Evolutionary conservation across 2,888 invertebrate species (phyloP).

Genomic region (Pherbina coryleti): DNA sequence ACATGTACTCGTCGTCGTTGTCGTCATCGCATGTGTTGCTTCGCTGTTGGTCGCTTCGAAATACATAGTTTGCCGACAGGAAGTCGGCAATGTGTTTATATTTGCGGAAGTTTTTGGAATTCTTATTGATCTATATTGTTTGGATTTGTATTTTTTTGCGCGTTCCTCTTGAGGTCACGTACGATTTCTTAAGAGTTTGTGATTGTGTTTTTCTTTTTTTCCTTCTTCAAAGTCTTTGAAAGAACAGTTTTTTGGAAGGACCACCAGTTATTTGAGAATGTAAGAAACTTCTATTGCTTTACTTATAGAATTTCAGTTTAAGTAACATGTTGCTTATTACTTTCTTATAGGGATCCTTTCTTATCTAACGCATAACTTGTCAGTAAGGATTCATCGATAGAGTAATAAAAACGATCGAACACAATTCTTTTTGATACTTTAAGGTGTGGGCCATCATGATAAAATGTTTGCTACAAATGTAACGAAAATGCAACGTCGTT

Average conservation of each 20-base stretch:
- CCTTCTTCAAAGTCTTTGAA: not conserved
- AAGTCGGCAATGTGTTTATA: conserved; percentile 28
- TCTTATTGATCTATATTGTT: conserved; percentile 16
- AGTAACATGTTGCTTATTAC: too few species aligned
- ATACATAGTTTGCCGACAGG: conserved; percentile 17
- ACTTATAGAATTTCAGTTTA: too few species aligned
- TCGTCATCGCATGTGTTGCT: not conserved
- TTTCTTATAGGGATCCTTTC: too few species aligned
- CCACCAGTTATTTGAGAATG: not conserved
- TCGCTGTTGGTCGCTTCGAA: conserved; percentile 6
- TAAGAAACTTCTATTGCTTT: too few species aligned
- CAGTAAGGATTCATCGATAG: too few species aligned
- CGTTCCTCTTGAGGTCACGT: conserved; percentile 32
- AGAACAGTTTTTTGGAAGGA: not conserved
- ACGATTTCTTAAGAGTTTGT: not conserved
- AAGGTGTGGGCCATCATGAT: too few species aligned
- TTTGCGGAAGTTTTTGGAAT: conserved; percentile 31
- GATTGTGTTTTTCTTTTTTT: not conserved
- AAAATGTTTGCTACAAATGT: too few species aligned
- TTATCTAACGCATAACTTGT: too few species aligned
- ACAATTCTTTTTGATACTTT: too few species aligned
- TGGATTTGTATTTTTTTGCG: conserved; percentile 1
- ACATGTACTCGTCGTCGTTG: not conserved
- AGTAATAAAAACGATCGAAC: too few species aligned
- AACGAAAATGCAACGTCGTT: too few species aligned